Evolutionary conservation across 2,888 invertebrate species (phyloP).

Genomic region (Epinotia bilunana): DNA sequence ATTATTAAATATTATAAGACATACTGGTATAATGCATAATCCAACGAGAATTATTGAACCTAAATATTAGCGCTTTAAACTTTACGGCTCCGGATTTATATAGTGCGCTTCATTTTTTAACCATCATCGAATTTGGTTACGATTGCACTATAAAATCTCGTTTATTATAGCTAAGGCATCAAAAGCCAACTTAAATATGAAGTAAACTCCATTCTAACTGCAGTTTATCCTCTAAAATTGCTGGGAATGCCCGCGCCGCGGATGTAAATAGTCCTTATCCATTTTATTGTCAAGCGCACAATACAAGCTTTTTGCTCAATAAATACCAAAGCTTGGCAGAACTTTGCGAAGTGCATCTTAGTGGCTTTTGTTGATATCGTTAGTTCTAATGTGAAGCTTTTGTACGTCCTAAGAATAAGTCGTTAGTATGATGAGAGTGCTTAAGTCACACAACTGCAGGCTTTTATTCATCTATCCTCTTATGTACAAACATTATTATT

Average conservation of each 20-base stretch:
- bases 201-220: conserved; percentile 39
- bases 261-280: conserved; percentile 43
- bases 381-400: conserved; percentile 31
- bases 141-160: conserved; percentile 33
- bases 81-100: conserved; percentile 7
- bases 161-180: conserved; percentile 32
- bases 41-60: background rate
- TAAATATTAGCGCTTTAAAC: conserved; percentile 15
- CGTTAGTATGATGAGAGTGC: background rate
- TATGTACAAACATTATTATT: background rate
- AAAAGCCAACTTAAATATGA: conserved; percentile 40
- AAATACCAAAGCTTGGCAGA: conserved; percentile 20
- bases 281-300: conserved; percentile 43
- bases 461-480: background rate
- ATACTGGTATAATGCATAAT: background rate
- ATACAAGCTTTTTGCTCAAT: conserved; percentile 39
- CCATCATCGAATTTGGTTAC: conserved; percentile 19
- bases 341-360: conserved; percentile 33
- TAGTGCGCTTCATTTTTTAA: conserved; percentile 17
- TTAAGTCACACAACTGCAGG: background rate
- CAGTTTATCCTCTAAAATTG: conserved; percentile 43
- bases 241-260: conserved; percentile 24
- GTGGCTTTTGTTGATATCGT: conserved; percentile 27
- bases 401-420: conserved; percentile 11
- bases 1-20: background rate